Evolutionary conservation across 2,113 vertebrate genomes (phyloP), one percentile per base, ranked within the genome.

Genomic region (Heterotilapia buettikoferi): DNA sequence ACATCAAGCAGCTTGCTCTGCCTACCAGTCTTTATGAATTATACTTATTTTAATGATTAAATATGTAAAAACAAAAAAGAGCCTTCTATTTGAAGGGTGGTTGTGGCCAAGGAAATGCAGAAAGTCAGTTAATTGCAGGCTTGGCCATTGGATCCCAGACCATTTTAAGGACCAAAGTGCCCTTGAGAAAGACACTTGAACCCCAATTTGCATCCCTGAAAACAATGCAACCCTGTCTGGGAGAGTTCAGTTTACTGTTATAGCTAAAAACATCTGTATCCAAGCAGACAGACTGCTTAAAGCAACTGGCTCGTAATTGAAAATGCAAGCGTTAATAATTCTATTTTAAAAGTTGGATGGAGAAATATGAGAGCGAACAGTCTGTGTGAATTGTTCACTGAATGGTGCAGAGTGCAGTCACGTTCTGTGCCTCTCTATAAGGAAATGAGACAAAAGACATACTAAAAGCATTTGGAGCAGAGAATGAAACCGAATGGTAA

Each of bases 291-390:
- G 24, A 6, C 9, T 2, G 7, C 86, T 90, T 87, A 84, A 90
- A 92, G 66, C 24, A 83, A 47, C 52, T 66, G 45, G 52, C 12
- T 38, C 8, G 3, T 91, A 86, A 89, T 84, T 90, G 47, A 86
- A 91, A 91, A 88, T 84, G 21, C 11, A 9, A 45, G 71, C 63
- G 53, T 79, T 90, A 84, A 79, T 43, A 54, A 83, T 71, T 56
- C 82, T 83, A 54, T 86, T 59, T 82, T 68, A 76, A 86, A 89
- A 84, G 63, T 59, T 82, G 45, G 45, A 86, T 52, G 80, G 45
- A 33, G 7, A 19, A 78, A 10, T 24, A 43, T 45, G 38, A 86
- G 19, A 36, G 29, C 0, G 16, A 78, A 47, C 43, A 50, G 24
- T 31, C 24, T 29, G 53, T 29, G 83, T 57, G n/a, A 54, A 31